phyloP scores from a whole-genome alignment of 2,113 vertebrate genomes.

The Thoracochromis brauschi region DNA sequence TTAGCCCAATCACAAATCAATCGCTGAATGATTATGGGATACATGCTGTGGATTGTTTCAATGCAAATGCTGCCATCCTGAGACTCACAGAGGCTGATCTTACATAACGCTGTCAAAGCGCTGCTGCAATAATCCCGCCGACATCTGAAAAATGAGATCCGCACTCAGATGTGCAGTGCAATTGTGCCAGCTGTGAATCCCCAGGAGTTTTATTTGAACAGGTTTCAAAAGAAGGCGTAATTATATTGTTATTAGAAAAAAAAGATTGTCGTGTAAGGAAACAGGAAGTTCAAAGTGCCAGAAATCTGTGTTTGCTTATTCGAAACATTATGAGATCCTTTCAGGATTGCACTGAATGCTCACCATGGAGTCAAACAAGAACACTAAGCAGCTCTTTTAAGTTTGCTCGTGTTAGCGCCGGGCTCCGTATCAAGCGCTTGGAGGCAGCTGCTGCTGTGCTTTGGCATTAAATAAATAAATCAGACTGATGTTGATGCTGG shows the following conservation, averaged over 20 bases:
- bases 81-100: neutral
- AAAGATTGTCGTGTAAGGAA: neutral
- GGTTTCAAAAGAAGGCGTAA: neutral
- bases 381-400: rapidly evolving
- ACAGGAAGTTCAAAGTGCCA: neutral
- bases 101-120: neutral
- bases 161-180: neutral
- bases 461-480: neutral
- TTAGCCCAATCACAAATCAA: constrained; percentile 64
- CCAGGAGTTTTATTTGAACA: neutral
- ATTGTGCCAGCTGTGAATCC: neutral
- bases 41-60: constrained; percentile 37
- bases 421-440: neutral
- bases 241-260: neutral
- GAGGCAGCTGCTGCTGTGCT: neutral
- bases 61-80: constrained; percentile 14
- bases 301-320: neutral
- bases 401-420: neutral
- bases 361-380: neutral
- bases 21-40: constrained; percentile 53
- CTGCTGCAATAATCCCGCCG: neutral
- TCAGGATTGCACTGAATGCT: neutral
- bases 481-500: neutral
- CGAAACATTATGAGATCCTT: neutral
- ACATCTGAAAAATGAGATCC: neutral